Percentiles rank a stretch among this genome's conserved stretches.
Evolutionary conservation across 2,888 invertebrate species (phyloP).

Genomic region (Apamea crenata): DNA sequence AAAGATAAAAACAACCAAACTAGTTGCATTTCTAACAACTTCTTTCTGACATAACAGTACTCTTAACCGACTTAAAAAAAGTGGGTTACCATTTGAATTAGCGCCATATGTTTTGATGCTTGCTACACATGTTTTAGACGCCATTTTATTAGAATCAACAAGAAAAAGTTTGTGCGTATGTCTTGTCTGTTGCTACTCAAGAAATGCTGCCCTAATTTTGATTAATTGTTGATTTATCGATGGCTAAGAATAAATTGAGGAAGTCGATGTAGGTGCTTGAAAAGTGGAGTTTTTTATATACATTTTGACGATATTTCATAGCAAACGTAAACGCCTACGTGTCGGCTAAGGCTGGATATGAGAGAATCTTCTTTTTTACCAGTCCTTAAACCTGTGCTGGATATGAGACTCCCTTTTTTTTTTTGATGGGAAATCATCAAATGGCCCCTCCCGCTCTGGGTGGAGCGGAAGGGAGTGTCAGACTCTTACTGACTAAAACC

Average conservation of each 20-base stretch:
- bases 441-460: too few species aligned
- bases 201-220: slow-evolving; percentile 34
- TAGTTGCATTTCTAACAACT: slow-evolving; percentile 42
- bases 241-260: slow-evolving; percentile 37
- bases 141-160: slow-evolving; percentile 11
- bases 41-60: slow-evolving; percentile 54
- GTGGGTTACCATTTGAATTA: slow-evolving; percentile 47
- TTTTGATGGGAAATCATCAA: too few species aligned
- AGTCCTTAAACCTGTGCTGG: not conserved
- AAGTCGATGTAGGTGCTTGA: not conserved
- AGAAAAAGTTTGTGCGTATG: slow-evolving; percentile 15
- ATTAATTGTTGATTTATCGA: slow-evolving; percentile 39
- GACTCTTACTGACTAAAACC: too few species aligned
- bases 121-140: slow-evolving; percentile 16
- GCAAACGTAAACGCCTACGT: not conserved
- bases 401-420: not conserved
- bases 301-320: not conserved
- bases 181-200: slow-evolving; percentile 20
- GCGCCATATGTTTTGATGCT: slow-evolving; percentile 26
- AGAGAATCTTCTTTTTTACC: not conserved
- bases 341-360: not conserved
- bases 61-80: slow-evolving; percentile 48
- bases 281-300: slow-evolving; percentile 1
- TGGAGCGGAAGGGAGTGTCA: too few species aligned
- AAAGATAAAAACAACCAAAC: slow-evolving; percentile 26